A percentile compares a stretch with the other conserved stretches of the same genome.
These are phyloP conservation scores for Aphaenogaster floridana DNA, from an alignment of 1,140 invertebrate species.

Conservation along the genomic window DNA sequence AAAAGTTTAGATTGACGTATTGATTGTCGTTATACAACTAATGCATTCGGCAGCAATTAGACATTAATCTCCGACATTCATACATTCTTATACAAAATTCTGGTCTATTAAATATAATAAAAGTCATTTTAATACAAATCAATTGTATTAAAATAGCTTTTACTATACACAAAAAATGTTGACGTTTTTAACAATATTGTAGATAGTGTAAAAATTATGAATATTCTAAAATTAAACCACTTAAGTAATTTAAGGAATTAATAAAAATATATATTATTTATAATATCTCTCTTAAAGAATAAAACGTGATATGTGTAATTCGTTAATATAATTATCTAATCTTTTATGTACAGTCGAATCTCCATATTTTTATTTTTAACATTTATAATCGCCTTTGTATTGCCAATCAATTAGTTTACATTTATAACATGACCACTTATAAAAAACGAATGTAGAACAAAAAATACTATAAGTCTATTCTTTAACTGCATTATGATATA, in stretches of 20 bases:
- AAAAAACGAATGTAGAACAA: no score
- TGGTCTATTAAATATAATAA: not conserved
- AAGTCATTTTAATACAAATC: not conserved
- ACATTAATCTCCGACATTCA: constrained; percentile 1
- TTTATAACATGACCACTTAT: not conserved
- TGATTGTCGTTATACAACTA: not conserved
- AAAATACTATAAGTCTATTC: not conserved
- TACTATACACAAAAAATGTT: not conserved
- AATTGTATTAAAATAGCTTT: not conserved
- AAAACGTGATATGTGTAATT: not conserved
- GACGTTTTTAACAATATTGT: not conserved
- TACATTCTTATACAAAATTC: not conserved
- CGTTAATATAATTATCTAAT: not conserved
- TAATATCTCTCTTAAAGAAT: not conserved
- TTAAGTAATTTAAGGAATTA: not conserved
- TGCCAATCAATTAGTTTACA: not conserved
- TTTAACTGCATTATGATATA: not conserved
- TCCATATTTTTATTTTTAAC: not conserved
- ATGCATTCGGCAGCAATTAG: constrained; percentile 8
- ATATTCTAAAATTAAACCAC: not conserved
- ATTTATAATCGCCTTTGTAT: not conserved
- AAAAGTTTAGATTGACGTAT: constrained; percentile 50
- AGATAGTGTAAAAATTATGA: not conserved
- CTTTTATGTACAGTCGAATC: not conserved
- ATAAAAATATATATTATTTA: not conserved